Conservation (phyloP, 1,140 invertebrate genomes). For the Hycleus cichorii region DNA sequence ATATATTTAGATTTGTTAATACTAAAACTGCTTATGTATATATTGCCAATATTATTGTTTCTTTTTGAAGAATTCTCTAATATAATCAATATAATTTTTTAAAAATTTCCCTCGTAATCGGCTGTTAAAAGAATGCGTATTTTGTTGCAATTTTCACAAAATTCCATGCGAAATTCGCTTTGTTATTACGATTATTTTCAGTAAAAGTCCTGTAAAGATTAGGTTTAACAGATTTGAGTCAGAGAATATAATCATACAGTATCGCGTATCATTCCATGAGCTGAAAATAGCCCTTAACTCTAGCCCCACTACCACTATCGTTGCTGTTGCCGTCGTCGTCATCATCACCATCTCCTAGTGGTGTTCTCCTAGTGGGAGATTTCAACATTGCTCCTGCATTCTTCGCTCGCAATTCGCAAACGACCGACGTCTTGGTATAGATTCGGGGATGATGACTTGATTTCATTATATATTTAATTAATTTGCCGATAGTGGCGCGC, state of each 20-base stretch:
- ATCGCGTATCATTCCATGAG: conserved; percentile 7
- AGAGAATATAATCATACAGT: conserved; percentile 8
- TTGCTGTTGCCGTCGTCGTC: conserved; percentile 32
- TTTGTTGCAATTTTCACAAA: too few relatives aligned
- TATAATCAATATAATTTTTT: too few relatives aligned
- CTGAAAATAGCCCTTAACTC: conserved; percentile 29
- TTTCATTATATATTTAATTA: conserved; percentile 55
- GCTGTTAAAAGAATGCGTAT: too few relatives aligned
- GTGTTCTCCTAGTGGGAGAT: conserved; percentile 33
- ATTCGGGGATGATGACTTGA: conserved; percentile 78
- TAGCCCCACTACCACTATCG: conserved; percentile 31
- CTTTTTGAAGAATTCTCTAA: too few relatives aligned
- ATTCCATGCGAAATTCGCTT: too few relatives aligned
- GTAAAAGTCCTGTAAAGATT: too few relatives aligned
- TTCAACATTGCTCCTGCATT: conserved; percentile 44
- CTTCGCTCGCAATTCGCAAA: conserved; percentile 74
- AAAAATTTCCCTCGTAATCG: too few relatives aligned
- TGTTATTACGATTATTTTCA: too few relatives aligned
- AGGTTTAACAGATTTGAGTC: conserved; percentile 9
- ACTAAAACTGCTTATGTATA: too few relatives aligned
- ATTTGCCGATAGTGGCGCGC: conserved; percentile 51
- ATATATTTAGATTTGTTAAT: too few relatives aligned
- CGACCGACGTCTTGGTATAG: conserved; percentile 78
- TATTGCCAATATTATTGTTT: too few relatives aligned
- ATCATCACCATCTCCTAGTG: too few relatives aligned